A percentile compares a stretch with the other conserved stretches of the same genome.
Conservation (phyloP, 2,797 vertebrate species). For the Catharus ustulatus region DNA sequence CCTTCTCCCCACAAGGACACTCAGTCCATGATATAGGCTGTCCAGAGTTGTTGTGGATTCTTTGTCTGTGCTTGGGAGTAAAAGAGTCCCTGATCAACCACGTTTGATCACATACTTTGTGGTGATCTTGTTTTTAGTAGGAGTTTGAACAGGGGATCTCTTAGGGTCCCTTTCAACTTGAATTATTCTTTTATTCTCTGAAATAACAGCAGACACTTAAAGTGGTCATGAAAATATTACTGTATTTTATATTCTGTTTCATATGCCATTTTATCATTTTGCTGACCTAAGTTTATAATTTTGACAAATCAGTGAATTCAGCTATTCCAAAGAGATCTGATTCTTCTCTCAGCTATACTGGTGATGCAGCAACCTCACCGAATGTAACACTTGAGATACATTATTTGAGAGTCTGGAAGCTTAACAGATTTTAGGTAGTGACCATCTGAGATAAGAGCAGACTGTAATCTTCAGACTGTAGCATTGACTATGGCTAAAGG, state of each 20-base stretch:
- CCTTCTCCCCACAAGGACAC: not conserved
- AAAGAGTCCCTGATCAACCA: not conserved
- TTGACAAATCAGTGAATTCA: not conserved
- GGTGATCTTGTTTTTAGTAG: not conserved
- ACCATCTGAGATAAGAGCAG: not conserved
- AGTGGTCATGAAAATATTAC: not conserved
- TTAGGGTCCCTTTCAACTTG: not conserved
- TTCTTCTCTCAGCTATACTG: not conserved
- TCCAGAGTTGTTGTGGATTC: not conserved
- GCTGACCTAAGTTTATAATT: not conserved
- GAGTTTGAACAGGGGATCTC: not conserved
- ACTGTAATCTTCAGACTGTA: not conserved
- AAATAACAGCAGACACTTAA: not conserved
- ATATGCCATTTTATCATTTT: not conserved
- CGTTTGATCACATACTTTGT: not conserved
- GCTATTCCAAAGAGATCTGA: not conserved
- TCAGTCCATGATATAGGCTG: not conserved
- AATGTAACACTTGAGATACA: not conserved
- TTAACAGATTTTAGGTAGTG: not conserved
- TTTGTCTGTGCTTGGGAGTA: not conserved
- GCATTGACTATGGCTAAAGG: not conserved
- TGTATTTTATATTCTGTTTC: not conserved
- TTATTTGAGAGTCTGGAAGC: not conserved
- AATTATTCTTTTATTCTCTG: not conserved
- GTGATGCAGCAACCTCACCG: not conserved